These are phyloP conservation scores for Odontamblyopus lacepedii DNA, from an alignment of 2,797 vertebrate species.

Conservation along the genomic window DNA sequence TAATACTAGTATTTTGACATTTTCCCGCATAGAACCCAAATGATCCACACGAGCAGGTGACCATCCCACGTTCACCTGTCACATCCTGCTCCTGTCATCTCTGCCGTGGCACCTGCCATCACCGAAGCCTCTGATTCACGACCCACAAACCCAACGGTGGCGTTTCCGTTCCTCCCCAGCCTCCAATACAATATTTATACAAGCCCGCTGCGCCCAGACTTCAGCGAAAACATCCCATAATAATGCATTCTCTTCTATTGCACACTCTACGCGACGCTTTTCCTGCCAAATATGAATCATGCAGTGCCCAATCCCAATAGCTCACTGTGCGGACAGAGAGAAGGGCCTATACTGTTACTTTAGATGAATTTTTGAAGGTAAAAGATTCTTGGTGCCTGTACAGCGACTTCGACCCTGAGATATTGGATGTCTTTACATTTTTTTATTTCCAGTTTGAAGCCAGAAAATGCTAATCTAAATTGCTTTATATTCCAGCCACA, in stretches of 20 bases:
- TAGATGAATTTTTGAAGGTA: conserved; percentile 17
- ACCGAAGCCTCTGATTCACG: conserved; percentile 39
- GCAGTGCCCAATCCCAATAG: conserved; percentile 22
- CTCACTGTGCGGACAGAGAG: not conserved
- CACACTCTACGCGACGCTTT: conserved; percentile 35
- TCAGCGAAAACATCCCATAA: conserved; percentile 58
- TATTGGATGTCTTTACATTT: conserved; percentile 23
- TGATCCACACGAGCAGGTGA: not conserved
- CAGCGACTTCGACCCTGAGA: conserved; percentile 9
- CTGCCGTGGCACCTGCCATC: conserved; percentile 22
- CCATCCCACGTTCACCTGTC: not conserved
- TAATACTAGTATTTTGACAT: not conserved
- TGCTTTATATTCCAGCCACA: conserved; percentile 23
- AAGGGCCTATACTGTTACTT: not conserved
- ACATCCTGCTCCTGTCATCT: not conserved
- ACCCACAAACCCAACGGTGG: conserved; percentile 7
- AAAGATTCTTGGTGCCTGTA: conserved; percentile 8
- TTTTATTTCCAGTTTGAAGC: conserved; percentile 9
- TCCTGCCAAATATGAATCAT: conserved; percentile 36
- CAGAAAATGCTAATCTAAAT: conserved; percentile 33
- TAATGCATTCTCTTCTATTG: conserved; percentile 57
- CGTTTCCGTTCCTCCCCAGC: conserved; percentile 13
- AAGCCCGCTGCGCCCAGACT: conserved; percentile 42
- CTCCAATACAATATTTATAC: conserved; percentile 51
- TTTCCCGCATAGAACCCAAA: not conserved